phyloP scores from a whole-genome alignment of 2,888 invertebrate species.

The Temnothorax rugatulus region DNA sequence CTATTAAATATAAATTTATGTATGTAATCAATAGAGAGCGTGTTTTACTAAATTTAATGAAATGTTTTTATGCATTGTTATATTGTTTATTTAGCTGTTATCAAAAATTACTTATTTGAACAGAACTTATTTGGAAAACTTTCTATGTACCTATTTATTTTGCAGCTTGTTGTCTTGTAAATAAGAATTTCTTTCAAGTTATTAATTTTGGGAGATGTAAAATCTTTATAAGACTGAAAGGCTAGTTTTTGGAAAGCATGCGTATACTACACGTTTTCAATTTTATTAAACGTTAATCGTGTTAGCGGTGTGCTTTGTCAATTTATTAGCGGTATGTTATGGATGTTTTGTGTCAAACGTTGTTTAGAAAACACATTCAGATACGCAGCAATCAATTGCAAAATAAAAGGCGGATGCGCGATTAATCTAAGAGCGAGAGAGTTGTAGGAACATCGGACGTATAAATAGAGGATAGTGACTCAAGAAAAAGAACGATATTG shows the following conservation, averaged over 20 bases:
- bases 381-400: constrained; percentile 39
- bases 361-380: constrained; percentile 12
- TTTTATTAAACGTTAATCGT: constrained; percentile 6
- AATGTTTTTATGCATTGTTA: neutral
- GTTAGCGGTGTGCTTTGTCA: neutral
- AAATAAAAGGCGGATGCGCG: constrained; percentile 44
- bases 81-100: neutral
- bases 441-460: constrained; percentile 36
- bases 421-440: constrained; percentile 50
- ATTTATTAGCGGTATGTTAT: constrained; percentile 17
- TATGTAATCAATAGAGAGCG: neutral
- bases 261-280: neutral
- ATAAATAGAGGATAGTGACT: constrained; percentile 43
- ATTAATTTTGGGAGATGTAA: neutral
- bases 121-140: neutral
- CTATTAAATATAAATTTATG: neutral
- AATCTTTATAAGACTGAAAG: neutral
- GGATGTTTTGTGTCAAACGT: constrained; percentile 1
- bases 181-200: neutral
- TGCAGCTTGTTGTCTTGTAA: neutral
- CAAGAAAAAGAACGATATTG: constrained; percentile 43
- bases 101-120: neutral
- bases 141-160: neutral
- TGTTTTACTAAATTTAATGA: neutral
- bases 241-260: neutral